Evolutionary conservation across 2,797 vertebrate genomes (phyloP), one percentile per base, ranked within the genome.

Genomic region (Gymnoscopelus microlampas): DNA sequence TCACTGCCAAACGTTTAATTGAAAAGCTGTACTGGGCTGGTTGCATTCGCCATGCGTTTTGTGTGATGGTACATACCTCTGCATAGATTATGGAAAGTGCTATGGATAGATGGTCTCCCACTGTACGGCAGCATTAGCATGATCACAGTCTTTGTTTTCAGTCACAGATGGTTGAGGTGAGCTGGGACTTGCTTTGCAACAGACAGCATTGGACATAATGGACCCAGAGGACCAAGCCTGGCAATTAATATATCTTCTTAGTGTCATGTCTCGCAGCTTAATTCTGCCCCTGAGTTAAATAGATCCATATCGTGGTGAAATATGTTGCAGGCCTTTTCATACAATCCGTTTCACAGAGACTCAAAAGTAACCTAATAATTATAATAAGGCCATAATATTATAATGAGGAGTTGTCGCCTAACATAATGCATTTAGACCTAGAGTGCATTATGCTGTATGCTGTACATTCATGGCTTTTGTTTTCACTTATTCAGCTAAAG

Each of bases 1-100:
- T 56, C 57, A 60, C 80, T 71, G 77, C 85, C 82, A 88, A 89
- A 89, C 85, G 83, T 89, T 88, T 88, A 89, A 91, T 89, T 86
- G 88, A 92, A 88, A 85, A 84, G 83, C 87, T 78, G 84, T 87
- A 85, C 76, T 54, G 65, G 72, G 76, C 83, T 82, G 88, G 88
- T 88, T 90, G 86, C 85, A 86, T 44, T 75, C n/a, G 1, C 69
- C 79, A 71, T 61, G 78, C 76, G 62, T 90, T 85, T 82, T 44
- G 80, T 85, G 54, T 71, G 77, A 77, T 53, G 50, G 76, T 60
- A 63, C 66, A 71, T 81, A 82, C 85, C 85, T 79, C 78, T 84
- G 83, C 84, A 81, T 74, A 63, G 78, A 79, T 88, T 83, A 84
- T 61, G 69, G 76, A 58, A 82, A 85, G 77, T 66, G 79, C 61